These are phyloP conservation scores for Cinara cedri DNA, from an alignment of 2,888 invertebrate genomes.

Conservation along the genomic window DNA sequence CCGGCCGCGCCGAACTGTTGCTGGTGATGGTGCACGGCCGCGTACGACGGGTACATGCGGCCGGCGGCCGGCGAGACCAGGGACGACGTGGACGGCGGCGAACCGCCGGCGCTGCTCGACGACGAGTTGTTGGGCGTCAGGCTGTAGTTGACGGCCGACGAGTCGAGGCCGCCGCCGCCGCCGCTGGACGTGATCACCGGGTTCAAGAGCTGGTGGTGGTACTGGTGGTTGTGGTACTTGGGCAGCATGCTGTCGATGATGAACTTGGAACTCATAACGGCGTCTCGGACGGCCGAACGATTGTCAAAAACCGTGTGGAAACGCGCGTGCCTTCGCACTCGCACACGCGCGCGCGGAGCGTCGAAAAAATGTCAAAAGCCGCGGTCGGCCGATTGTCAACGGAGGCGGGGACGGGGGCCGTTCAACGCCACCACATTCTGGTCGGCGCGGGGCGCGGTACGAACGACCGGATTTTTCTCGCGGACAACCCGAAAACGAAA, in stretches of 20 bases:
- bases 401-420: background rate
- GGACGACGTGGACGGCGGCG: constrained; percentile 66
- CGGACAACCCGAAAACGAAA: too few species aligned
- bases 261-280: constrained; percentile 94
- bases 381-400: background rate
- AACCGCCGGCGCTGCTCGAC: constrained; percentile 68
- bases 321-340: background rate
- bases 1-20: constrained; percentile 73
- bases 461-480: too few species aligned
- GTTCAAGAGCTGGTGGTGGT: constrained; percentile 72
- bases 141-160: constrained; percentile 69
- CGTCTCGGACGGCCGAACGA: background rate
- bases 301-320: too few species aligned
- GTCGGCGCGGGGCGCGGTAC: too few species aligned
- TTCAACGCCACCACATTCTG: too few species aligned
- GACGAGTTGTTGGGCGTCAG: constrained; percentile 63
- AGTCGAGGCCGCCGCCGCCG: constrained; percentile 72
- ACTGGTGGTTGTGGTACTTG: constrained; percentile 81
- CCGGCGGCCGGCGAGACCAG: constrained; percentile 66
- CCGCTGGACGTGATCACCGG: constrained; percentile 64
- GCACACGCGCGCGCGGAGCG: too few species aligned
- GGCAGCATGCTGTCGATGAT: constrained; percentile 98
- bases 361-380: too few species aligned
- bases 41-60: constrained; percentile 85
- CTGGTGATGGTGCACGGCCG: constrained; percentile 71